Conservation (phyloP, 2,797 vertebrate genomes). For the Alectoris magna region DNA sequence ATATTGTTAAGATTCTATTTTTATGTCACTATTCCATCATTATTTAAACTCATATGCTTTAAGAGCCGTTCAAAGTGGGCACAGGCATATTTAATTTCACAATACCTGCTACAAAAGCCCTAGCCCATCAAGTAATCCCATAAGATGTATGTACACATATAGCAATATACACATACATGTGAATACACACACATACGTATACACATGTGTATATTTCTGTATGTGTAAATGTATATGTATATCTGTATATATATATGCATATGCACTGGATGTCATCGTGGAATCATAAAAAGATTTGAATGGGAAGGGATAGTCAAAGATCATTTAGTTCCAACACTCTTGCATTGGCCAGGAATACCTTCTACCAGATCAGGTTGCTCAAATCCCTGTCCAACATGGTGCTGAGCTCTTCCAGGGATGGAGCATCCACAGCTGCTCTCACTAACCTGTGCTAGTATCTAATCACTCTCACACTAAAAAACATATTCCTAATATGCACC, state of each 20-base stretch:
- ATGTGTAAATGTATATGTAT: too few relatives aligned
- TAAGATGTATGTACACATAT: too few relatives aligned
- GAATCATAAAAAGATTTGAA: not conserved
- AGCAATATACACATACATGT: not conserved
- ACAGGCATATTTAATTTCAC: not conserved
- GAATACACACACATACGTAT: not conserved
- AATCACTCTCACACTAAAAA: too few relatives aligned
- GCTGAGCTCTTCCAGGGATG: too few relatives aligned
- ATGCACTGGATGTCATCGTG: not conserved
- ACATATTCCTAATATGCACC: too few relatives aligned
- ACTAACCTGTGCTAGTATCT: too few relatives aligned
- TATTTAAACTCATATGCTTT: not conserved
- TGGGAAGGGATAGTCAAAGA: not conserved
- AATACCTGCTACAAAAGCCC: not conserved
- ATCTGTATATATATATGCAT: not conserved
- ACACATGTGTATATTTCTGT: not conserved
- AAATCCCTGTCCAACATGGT: too few relatives aligned
- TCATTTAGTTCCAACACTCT: not conserved
- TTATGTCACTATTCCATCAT: not conserved
- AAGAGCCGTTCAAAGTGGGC: not conserved
- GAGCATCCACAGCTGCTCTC: too few relatives aligned
- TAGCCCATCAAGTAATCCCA: not conserved
- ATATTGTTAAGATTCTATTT: not conserved
- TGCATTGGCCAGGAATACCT: too few relatives aligned
- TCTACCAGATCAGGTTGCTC: too few relatives aligned